These are phyloP conservation scores for Heterohyrax brucei DNA, from an alignment of 2,797 vertebrate species.

Conservation along the genomic window DNA sequence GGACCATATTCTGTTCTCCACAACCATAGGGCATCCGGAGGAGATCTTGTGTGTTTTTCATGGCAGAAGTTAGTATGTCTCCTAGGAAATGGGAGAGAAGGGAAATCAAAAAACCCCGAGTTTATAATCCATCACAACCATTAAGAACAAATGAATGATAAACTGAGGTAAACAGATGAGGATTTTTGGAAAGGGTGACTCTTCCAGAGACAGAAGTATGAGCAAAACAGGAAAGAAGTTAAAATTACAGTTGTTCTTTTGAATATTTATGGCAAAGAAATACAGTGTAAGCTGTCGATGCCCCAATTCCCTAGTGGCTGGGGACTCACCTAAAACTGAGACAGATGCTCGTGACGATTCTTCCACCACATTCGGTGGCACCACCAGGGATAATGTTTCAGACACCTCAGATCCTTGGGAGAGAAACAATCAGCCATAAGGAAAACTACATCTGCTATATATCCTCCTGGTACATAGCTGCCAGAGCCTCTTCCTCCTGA, in stretches of 20 bases:
- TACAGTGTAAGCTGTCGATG: background rate
- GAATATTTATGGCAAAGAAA: conserved; percentile 34
- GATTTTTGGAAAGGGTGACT: conserved; percentile 22
- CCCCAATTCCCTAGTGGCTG: background rate
- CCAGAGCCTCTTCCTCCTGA: background rate
- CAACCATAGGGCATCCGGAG: conserved; percentile 95
- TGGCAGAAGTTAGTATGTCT: conserved; percentile 93
- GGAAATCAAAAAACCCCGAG: conserved; percentile 32
- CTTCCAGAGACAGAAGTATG: background rate
- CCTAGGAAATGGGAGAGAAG: conserved; percentile 88
- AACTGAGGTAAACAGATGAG: conserved; percentile 18
- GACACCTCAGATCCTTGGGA: conserved; percentile 72
- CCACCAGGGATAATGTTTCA: conserved; percentile 88
- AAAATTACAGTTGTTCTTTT: conserved; percentile 57
- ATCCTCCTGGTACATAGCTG: background rate
- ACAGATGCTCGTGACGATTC: conserved; percentile 92
- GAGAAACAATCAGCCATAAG: background rate
- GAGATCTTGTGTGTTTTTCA: conserved; percentile 88
- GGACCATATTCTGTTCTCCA: conserved; percentile 96
- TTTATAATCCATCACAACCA: conserved; percentile 9
- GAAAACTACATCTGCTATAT: background rate
- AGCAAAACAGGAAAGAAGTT: conserved; percentile 32
- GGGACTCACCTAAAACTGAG: conserved; percentile 93
- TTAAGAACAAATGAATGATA: conserved; percentile 61
- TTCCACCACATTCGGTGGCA: conserved; percentile 92